Evolutionary conservation across 2,797 vertebrate species (phyloP).

Genomic region (Ambastaia sidthimunki): DNA sequence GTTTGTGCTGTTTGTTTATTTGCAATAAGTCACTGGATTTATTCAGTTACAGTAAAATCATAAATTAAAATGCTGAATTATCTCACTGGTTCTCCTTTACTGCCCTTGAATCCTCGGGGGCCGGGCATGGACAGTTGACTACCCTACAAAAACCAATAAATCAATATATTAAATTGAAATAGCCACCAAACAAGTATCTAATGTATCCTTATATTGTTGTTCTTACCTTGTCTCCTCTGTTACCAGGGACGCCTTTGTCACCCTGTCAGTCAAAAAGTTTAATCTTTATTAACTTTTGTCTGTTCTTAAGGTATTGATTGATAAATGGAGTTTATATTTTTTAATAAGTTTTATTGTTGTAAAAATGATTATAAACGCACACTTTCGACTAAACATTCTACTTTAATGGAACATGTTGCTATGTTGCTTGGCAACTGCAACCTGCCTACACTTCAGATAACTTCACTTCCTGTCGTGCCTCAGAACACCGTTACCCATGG

Average conservation of each 20-base stretch:
- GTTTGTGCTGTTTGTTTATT: not conserved
- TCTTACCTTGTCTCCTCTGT: conserved; percentile 86
- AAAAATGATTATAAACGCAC: too few species aligned
- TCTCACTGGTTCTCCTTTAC: conserved; percentile 85
- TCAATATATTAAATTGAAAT: not conserved
- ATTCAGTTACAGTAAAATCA: not conserved
- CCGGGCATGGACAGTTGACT: conserved; percentile 80
- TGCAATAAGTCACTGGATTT: not conserved
- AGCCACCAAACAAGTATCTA: not conserved
- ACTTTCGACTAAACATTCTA: too few species aligned
- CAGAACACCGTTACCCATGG: too few species aligned
- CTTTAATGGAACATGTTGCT: too few species aligned
- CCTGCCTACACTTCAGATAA: too few species aligned
- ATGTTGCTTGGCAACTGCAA: too few species aligned
- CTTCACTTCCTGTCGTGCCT: too few species aligned
- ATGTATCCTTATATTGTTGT: not conserved
- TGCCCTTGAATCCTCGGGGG: conserved; percentile 86
- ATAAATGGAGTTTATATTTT: too few species aligned
- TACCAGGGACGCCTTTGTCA: conserved; percentile 78
- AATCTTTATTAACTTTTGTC: not conserved
- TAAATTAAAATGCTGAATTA: not conserved
- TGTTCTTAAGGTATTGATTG: too few species aligned
- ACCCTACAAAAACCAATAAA: conserved; percentile 72
- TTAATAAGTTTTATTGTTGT: too few species aligned
- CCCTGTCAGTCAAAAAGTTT: conserved; percentile 74